Evolutionary conservation across 2,888 invertebrate genomes (phyloP).

Genomic region (Adelognathus sp.): DNA sequence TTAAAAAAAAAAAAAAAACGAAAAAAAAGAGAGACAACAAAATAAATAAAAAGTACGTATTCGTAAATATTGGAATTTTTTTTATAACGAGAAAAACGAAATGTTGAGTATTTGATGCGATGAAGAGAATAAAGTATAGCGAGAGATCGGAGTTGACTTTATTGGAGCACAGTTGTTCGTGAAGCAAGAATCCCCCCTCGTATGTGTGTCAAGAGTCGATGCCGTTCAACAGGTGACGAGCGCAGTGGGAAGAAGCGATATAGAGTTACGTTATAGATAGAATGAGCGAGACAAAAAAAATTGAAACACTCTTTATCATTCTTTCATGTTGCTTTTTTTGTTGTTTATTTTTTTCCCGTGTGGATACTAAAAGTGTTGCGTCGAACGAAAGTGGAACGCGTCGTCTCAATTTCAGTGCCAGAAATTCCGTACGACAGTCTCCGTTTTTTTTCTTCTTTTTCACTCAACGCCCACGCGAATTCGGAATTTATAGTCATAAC

Average conservation of each 20-base stretch:
- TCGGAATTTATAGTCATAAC: conserved; percentile 44
- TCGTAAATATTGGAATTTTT: conserved; percentile 52
- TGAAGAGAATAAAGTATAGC: conserved; percentile 53
- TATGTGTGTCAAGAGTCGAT: neutral
- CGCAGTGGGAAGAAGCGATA: neutral
- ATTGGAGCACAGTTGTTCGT: neutral
- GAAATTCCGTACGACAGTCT: conserved; percentile 42
- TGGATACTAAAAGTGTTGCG: conserved; percentile 40
- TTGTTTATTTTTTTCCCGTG: too few species aligned
- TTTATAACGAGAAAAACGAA: conserved; percentile 22
- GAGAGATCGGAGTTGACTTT: conserved; percentile 20
- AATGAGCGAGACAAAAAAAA: conserved; percentile 1
- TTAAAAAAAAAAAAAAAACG: conserved; percentile 14
- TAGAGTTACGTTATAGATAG: conserved; percentile 26
- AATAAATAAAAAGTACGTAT: conserved; percentile 7
- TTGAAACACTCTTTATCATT: conserved; percentile 16
- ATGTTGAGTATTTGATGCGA: conserved; percentile 53
- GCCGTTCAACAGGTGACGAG: neutral
- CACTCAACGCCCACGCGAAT: conserved; percentile 35
- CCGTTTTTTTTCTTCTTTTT: conserved; percentile 28
- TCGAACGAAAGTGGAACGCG: conserved; percentile 50
- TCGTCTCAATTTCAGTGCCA: conserved; percentile 52
- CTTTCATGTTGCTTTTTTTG: conserved; percentile 16
- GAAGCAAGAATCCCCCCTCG: neutral
- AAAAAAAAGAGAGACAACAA: conserved; percentile 7